Conservation (phyloP, 2,797 vertebrate species). For the Gymnocypris eckloni region DNA sequence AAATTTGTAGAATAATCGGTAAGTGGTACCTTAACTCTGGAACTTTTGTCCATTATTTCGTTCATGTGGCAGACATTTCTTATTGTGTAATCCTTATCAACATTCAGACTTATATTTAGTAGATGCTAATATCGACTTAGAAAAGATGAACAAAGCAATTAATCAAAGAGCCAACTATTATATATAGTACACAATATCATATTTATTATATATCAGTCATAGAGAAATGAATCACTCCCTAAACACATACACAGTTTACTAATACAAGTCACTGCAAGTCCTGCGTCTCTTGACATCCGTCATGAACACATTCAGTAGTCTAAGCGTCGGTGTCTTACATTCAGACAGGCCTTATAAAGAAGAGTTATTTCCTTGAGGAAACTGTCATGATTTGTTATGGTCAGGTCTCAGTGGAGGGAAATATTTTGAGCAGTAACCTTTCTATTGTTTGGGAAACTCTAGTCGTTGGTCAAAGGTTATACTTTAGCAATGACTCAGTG, state of each 20-base stretch:
- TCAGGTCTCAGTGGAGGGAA: conserved; percentile 46
- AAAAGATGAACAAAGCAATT: neutral
- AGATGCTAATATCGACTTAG: neutral
- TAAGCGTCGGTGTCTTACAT: neutral
- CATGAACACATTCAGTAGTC: conserved; percentile 30
- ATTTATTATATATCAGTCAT: neutral
- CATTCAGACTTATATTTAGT: neutral
- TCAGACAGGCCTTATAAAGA: conserved; percentile 30
- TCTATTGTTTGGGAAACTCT: conserved; percentile 49
- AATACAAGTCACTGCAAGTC: neutral
- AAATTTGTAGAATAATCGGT: too few species aligned
- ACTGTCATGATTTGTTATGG: conserved; percentile 51
- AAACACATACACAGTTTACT: neutral
- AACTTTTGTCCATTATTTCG: too few species aligned
- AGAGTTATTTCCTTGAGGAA: conserved; percentile 48
- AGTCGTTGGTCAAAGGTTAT: conserved; percentile 41
- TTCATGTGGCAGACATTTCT: neutral
- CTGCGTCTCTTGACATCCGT: conserved; percentile 1
- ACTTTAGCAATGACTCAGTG: conserved; percentile 54
- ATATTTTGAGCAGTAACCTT: conserved; percentile 55
- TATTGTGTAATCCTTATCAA: neutral
- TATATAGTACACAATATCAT: neutral
- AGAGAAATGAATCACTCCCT: neutral
- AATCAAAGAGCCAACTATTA: neutral
- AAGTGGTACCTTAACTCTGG: neutral